Percentiles rank a stretch among this genome's conserved stretches.
These are phyloP conservation scores for Eurypyga helias DNA, from an alignment of 2,113 vertebrate genomes.

Conservation along the genomic window DNA sequence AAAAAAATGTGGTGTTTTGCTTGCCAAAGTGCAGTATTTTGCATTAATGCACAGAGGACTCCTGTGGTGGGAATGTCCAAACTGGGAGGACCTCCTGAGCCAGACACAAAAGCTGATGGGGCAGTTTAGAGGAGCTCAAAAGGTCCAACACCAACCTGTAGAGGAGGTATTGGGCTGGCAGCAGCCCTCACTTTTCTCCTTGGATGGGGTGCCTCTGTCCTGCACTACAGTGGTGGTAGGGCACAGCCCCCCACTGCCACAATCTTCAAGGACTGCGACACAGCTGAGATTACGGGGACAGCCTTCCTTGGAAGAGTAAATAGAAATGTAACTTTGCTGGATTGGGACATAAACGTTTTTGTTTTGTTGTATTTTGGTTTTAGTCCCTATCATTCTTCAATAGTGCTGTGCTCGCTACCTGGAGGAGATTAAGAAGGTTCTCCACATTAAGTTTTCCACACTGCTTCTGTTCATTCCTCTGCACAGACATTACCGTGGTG, in stretches of 20 bases:
- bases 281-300: not conserved
- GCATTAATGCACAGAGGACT: not conserved
- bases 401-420: not conserved
- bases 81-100: not conserved
- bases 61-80: not conserved
- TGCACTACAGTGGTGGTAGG: accelerated
- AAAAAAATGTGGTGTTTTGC: not conserved
- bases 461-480: not conserved
- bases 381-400: not conserved
- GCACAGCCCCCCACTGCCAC: not conserved
- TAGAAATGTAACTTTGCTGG: not conserved
- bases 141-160: not conserved
- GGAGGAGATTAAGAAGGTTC: accelerated
- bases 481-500: not conserved
- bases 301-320: not conserved
- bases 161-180: not conserved
- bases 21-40: not conserved
- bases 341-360: not conserved
- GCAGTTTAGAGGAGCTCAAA: not conserved
- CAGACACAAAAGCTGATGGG: not conserved
- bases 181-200: not conserved
- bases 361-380: not conserved
- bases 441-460: not conserved
- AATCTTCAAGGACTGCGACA: not conserved
- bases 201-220: not conserved